Percentiles rank a stretch among this genome's conserved stretches.
Evolutionary conservation across 2,888 invertebrate species (phyloP).

Genomic region (Laspeyria flexula): DNA sequence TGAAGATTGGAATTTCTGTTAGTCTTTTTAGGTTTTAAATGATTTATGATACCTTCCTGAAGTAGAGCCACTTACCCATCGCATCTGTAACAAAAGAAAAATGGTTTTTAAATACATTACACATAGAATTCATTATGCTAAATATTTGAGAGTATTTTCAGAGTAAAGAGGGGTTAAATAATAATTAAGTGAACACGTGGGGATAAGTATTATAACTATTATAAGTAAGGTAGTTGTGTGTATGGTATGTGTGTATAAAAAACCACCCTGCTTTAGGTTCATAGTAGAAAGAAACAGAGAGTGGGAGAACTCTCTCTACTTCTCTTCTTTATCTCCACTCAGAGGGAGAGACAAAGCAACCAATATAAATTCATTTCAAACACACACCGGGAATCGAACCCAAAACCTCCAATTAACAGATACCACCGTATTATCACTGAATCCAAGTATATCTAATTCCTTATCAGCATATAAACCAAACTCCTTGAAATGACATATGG

Average conservation of each 20-base stretch:
- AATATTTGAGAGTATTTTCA: constrained; percentile 6
- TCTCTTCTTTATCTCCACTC: no score
- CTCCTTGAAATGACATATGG: constrained; percentile 50
- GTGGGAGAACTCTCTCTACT: no score
- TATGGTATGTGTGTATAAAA: no score
- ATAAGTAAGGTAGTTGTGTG: no score
- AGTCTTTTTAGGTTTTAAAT: constrained; percentile 71
- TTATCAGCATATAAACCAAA: constrained; percentile 11
- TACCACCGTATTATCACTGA: not conserved
- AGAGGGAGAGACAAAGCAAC: no score
- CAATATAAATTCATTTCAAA: no score
- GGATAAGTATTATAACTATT: no score
- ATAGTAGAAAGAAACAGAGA: no score
- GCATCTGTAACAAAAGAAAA: constrained; percentile 90
- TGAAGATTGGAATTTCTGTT: constrained; percentile 84
- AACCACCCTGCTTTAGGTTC: no score
- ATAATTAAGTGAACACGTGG: not conserved
- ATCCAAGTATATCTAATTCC: not conserved
- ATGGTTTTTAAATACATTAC: constrained; percentile 46
- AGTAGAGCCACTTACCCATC: constrained; percentile 88
- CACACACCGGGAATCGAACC: no score
- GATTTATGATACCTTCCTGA: constrained; percentile 77
- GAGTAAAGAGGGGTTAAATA: not conserved
- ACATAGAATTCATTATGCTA: constrained; percentile 33
- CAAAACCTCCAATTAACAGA: no score